Base-by-base conservation (phyloP, 2,113 vertebrate species). In the Lethenteron camtschaticum region DNA sequence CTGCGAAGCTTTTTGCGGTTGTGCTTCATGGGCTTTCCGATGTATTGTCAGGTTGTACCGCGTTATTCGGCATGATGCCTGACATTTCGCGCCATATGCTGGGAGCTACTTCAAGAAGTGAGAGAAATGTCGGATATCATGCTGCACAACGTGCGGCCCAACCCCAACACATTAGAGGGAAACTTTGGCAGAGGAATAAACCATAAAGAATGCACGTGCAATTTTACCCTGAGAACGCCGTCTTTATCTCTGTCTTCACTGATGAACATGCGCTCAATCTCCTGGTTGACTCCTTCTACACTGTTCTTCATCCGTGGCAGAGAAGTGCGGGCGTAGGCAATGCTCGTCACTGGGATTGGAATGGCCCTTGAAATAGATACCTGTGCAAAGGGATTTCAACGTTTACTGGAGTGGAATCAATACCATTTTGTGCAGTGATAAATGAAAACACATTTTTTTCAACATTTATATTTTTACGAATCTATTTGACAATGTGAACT, bases 191-290 rank as follows among this genome's bases (percentile, higher is more conserved):
- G 41, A 7, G 6, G 41, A 41, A 41, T 41, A 41, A 41, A 41
- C 41, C 41, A 41, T 41, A 41, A 41, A 41, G 41, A 41, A 41
- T 41, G 41, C 41, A 41, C 41, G 63, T 16, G 63, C 63, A 66
- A 66, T 16, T 90, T 86, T 81, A 99, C 94, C 71, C 90, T 76
- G 56, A 99, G 88, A 71, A 88, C 83, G 63, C 92, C 91, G 6
- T 97, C 90, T 74, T 95, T 89, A 73, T 95, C 89, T 2, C 87
- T 85, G 0, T 87, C 87, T 80, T 99, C 92, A 55, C 89, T 85
- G 81, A 96, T 96, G 75, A 95, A 96, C 78, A 99, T 96, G 72
- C 82, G 82, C 73, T 99, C 94, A 56, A 97, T 92, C 81, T 99
- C 94, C 75, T 99, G 94, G 81, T 99, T 99, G 74, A 99, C 78